These are phyloP conservation scores for Achlya flavicornis DNA, from an alignment of 2,888 invertebrate species.

Conservation along the genomic window DNA sequence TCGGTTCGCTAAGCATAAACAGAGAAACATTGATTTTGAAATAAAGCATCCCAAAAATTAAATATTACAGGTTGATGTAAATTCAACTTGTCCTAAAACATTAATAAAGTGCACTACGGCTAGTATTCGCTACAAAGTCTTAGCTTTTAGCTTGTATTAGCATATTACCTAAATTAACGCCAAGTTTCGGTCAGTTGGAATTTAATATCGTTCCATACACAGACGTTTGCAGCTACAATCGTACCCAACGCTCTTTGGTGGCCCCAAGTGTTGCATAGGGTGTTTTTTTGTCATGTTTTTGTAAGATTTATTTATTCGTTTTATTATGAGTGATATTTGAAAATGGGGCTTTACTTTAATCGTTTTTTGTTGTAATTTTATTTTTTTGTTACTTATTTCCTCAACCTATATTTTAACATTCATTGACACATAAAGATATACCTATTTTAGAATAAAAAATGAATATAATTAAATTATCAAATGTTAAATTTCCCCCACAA, in stretches of 20 bases:
- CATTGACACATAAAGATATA: too few species aligned
- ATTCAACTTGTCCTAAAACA: background rate
- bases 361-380: background rate
- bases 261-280: slow-evolving; percentile 46
- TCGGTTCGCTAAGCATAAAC: too few species aligned
- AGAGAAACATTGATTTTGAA: too few species aligned
- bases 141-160: slow-evolving; percentile 48
- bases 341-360: too few species aligned
- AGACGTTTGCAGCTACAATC: slow-evolving; percentile 66
- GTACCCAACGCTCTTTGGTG: slow-evolving; percentile 63
- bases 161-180: slow-evolving; percentile 60
- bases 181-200: slow-evolving; percentile 63
- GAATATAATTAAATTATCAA: too few species aligned
- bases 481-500: slow-evolving; percentile 8
- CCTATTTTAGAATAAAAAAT: too few species aligned
- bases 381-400: background rate
- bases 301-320: background rate
- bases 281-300: slow-evolving; percentile 32
- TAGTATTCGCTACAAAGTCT: slow-evolving; percentile 21
- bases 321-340: too few species aligned
- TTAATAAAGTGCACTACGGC: background rate
- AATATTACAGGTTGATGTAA: slow-evolving; percentile 8
- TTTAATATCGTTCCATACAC: slow-evolving; percentile 74
- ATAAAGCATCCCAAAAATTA: background rate
- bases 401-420: too few species aligned